These are phyloP conservation scores for Luehdorfia chinensis DNA, from an alignment of 1,140 invertebrate species.

Conservation along the genomic window DNA sequence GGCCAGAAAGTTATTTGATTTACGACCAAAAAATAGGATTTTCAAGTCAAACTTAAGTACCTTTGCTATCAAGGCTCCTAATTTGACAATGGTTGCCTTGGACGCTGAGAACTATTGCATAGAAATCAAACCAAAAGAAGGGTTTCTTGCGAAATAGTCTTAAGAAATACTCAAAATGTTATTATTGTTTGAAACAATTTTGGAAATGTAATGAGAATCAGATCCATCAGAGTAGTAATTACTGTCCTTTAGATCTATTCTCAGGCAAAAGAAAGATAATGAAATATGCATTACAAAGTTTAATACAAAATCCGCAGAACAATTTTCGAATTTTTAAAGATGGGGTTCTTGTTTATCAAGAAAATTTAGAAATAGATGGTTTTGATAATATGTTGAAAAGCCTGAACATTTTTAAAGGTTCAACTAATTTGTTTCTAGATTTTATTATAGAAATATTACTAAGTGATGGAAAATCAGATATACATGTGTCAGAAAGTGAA, in stretches of 20 bases:
- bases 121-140: slow-evolving; percentile 89
- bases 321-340: slow-evolving; percentile 84
- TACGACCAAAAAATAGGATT: slow-evolving; percentile 51
- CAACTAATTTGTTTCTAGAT: slow-evolving; percentile 43
- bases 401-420: slow-evolving; percentile 29
- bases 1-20: slow-evolving; percentile 27
- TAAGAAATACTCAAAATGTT: slow-evolving; percentile 77
- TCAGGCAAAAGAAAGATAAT: slow-evolving; percentile 80
- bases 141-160: slow-evolving; percentile 78
- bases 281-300: slow-evolving; percentile 78
- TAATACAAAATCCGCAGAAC: slow-evolving; percentile 84
- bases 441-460: slow-evolving; percentile 51
- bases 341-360: slow-evolving; percentile 78
- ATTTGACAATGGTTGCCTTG: slow-evolving; percentile 52
- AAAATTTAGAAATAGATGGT: slow-evolving; percentile 20
- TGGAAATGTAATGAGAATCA: slow-evolving; percentile 79
- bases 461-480: slow-evolving; percentile 23
- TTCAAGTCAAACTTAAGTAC: slow-evolving; percentile 45
- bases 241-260: slow-evolving; percentile 87
- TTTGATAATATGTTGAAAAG: slow-evolving; percentile 36
- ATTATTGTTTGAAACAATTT: slow-evolving; percentile 85
- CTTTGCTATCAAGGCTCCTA: slow-evolving; percentile 58
- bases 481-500: slow-evolving; percentile 22
- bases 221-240: slow-evolving; percentile 76
- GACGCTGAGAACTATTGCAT: slow-evolving; percentile 72